Evolutionary conservation across 1,140 invertebrate species (phyloP).

Genomic region (Achatina immaculata): DNA sequence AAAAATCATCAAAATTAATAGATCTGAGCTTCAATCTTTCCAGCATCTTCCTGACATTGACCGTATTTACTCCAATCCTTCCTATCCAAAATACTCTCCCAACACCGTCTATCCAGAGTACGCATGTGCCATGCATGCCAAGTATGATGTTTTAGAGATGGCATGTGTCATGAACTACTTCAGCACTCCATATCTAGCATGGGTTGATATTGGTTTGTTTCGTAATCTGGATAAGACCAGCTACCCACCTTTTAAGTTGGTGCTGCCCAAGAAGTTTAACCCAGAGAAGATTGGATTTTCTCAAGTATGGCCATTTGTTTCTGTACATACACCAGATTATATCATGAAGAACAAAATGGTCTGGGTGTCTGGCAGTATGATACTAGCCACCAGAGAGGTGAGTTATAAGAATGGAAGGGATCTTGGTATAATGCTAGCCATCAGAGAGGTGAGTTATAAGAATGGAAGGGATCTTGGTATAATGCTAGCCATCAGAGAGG

Average conservation of each 20-base stretch:
- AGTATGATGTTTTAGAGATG: constrained; percentile 58
- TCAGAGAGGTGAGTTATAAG: no score
- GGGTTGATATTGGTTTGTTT: constrained; percentile 63
- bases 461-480: no score
- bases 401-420: no score
- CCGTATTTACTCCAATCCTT: constrained; percentile 49
- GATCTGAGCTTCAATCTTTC: constrained; percentile 58
- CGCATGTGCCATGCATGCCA: constrained; percentile 62
- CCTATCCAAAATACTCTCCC: constrained; percentile 59
- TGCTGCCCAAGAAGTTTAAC: constrained; percentile 55
- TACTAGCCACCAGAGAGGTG: constrained; percentile 48
- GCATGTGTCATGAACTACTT: constrained; percentile 47
- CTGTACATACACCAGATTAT: constrained; percentile 31
- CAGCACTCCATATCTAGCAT: constrained; percentile 58
- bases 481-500: no score
- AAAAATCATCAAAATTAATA: constrained; percentile 46
- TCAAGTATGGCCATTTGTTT: constrained; percentile 48
- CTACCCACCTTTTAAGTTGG: constrained; percentile 50
- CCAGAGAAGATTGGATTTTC: constrained; percentile 55
- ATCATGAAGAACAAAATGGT: constrained; percentile 52
- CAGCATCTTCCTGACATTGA: constrained; percentile 44
- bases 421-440: no score
- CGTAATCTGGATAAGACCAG: constrained; percentile 47
- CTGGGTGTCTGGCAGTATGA: constrained; percentile 59
- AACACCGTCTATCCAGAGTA: constrained; percentile 60